Conservation (phyloP, 2,888 invertebrate species). For the Isotomurus palustris region DNA sequence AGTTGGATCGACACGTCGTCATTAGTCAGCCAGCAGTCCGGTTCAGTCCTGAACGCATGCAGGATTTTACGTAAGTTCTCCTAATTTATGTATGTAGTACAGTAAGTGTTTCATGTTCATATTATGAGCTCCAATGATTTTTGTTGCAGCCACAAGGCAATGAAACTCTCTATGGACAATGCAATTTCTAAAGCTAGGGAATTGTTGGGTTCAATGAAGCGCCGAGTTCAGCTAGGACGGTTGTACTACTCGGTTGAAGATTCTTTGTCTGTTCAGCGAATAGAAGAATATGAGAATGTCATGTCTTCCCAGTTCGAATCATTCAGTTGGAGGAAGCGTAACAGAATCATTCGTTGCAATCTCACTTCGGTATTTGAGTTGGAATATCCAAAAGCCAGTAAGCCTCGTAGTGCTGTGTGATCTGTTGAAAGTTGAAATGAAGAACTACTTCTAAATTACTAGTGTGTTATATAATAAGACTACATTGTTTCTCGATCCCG, state of each 20-base stretch:
- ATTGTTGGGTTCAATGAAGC: constrained; percentile 17
- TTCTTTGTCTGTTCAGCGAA: constrained; percentile 14
- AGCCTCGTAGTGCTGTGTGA: background rate
- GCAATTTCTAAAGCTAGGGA: constrained; percentile 28
- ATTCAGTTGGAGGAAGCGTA: constrained; percentile 30
- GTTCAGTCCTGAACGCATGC: constrained; percentile 20
- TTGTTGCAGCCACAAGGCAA: constrained; percentile 24
- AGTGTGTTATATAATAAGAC: too few relatives aligned
- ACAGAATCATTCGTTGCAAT: constrained; percentile 26
- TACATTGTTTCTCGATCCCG: too few relatives aligned
- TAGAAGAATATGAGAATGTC: constrained; percentile 27
- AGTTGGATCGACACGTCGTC: constrained; percentile 30
- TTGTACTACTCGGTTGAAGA: constrained; percentile 33
- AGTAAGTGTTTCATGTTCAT: background rate
- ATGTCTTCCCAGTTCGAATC: constrained; percentile 22
- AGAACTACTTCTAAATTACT: background rate
- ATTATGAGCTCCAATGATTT: background rate
- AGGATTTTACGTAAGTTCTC: constrained; percentile 25
- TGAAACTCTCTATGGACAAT: constrained; percentile 26
- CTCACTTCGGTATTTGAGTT: constrained; percentile 36
- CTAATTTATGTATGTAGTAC: background rate
- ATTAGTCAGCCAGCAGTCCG: constrained; percentile 30
- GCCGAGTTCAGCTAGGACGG: constrained; percentile 19
- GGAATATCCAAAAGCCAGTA: constrained; percentile 13
- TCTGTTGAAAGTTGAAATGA: background rate